Conservation (phyloP, 2,797 vertebrate species). For the Chelon auratus region DNA sequence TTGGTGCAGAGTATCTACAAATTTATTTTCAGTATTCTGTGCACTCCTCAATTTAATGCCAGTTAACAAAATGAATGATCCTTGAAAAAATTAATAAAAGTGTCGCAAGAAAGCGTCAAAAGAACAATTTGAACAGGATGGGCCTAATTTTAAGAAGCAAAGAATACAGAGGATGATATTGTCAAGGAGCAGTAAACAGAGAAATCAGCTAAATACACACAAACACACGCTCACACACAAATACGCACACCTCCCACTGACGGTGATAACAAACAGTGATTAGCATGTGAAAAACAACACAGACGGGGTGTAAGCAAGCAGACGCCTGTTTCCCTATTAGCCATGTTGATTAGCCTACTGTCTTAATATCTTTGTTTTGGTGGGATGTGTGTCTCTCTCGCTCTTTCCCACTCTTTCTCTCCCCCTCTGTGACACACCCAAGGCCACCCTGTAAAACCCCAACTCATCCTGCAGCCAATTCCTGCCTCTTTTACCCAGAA, state of each 20-base stretch:
- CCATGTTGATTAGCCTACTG: conserved; percentile 76
- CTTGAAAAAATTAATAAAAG: conserved; percentile 10
- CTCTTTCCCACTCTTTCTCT: conserved; percentile 33
- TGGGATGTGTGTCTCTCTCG: conserved; percentile 70
- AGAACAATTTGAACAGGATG: conserved; percentile 29
- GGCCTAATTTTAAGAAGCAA: conserved; percentile 50
- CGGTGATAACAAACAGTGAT: conserved; percentile 82
- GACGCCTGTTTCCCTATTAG: conserved; percentile 79
- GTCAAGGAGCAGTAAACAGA: conserved; percentile 55
- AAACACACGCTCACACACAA: conserved; percentile 53
- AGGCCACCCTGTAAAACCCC: conserved; percentile 75
- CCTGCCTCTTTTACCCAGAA: conserved; percentile 75
- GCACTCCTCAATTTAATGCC: not conserved
- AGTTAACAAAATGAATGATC: conserved; percentile 12
- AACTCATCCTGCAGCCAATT: conserved; percentile 74
- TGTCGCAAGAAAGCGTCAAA: conserved; percentile 17
- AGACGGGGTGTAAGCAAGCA: conserved; percentile 77
- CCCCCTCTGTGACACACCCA: conserved; percentile 65
- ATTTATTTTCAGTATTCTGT: no score
- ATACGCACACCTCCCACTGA: conserved; percentile 75
- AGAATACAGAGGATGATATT: conserved; percentile 60
- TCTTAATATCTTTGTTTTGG: conserved; percentile 84
- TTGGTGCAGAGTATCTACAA: not conserved
- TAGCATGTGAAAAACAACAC: conserved; percentile 83
- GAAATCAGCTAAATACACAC: conserved; percentile 58